Evolutionary conservation across 2,113 vertebrate species (phyloP), one percentile per base, ranked within the genome.

Genomic region (Anser brachyrhynchus): DNA sequence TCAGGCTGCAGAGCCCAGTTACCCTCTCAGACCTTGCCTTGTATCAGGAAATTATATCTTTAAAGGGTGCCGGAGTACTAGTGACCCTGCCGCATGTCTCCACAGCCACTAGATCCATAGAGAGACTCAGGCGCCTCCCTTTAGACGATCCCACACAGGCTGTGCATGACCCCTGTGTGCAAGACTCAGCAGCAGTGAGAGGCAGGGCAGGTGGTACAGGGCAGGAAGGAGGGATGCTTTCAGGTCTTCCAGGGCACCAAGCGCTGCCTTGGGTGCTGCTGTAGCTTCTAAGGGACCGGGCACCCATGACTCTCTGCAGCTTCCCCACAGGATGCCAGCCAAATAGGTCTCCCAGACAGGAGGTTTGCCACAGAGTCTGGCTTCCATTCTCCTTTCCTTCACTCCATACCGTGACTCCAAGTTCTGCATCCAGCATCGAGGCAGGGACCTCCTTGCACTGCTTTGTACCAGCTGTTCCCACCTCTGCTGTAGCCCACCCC

Each of bases 141-240:
- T 13, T 18, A 76, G 69, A 52, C 22, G 54, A 0, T 29, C 28
- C 39, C 0, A 0, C 35, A 9, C 12, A 54, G 44, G 12, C 33
- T 41, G 5, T 3, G 25, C 20, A 28, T 55, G 71, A 3, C 17
- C 51, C 28, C 46, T 43, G 44, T 18, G 28, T 4, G 2, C 1
- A 25, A 25, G 31, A 25, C 25, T 33, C 54, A 25, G 67, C 18
- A 76, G 81, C 76, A 61, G 25, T 33, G 51, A 83, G 9, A 64
- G 43, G 31, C 9, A 3, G 52, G 29, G 39, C 59, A 57, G 4
- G 16, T 6, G 39, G 11, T 55, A 61, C 23, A 65, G 31, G 13
- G 3, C 39, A 67, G 28, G 20, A 85, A 41, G 33, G 10, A 67
- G 12, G 4, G 59, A 51, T 29, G 49, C 17, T 33, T 65, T 37